Evolutionary conservation across 2,113 vertebrate species (phyloP).

Genomic region (Donacobius atricapilla): DNA sequence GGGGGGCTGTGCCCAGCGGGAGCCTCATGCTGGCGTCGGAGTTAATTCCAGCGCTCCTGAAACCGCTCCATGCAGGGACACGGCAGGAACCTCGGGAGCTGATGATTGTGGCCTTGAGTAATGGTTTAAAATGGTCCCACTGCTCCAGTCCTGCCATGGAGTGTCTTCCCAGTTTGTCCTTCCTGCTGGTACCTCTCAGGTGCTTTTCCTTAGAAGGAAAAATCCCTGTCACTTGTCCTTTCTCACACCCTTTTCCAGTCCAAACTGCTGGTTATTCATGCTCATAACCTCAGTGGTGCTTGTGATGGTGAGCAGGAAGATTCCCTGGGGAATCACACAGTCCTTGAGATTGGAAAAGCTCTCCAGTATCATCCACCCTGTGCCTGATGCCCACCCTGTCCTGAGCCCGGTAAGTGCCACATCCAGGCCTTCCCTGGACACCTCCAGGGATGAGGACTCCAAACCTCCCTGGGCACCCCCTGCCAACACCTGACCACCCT

Average conservation of each 20-base stretch:
- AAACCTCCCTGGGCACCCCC: neutral
- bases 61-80: neutral
- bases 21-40: neutral
- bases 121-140: conserved; percentile 34
- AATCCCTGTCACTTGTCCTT: neutral
- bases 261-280: neutral
- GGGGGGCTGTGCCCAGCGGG: neutral
- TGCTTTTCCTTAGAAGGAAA: neutral
- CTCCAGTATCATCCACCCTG: neutral
- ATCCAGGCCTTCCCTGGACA: rapidly evolving
- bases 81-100: neutral
- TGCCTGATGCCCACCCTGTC: rapidly evolving
- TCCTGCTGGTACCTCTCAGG: neutral
- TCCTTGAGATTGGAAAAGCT: neutral
- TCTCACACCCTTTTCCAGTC: neutral
- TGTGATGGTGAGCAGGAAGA: too few species aligned
- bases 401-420: neutral
- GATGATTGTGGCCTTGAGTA: conserved; percentile 4
- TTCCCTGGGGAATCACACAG: neutral
- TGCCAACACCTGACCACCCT: rapidly evolving
- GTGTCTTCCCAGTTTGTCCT: neutral
- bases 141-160: rapidly evolving
- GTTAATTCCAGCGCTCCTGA: neutral
- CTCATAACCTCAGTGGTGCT: rapidly evolving
- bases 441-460: neutral